These are phyloP conservation scores for Dynastes grantii DNA, from an alignment of 2,888 invertebrate species.

Conservation along the genomic window DNA sequence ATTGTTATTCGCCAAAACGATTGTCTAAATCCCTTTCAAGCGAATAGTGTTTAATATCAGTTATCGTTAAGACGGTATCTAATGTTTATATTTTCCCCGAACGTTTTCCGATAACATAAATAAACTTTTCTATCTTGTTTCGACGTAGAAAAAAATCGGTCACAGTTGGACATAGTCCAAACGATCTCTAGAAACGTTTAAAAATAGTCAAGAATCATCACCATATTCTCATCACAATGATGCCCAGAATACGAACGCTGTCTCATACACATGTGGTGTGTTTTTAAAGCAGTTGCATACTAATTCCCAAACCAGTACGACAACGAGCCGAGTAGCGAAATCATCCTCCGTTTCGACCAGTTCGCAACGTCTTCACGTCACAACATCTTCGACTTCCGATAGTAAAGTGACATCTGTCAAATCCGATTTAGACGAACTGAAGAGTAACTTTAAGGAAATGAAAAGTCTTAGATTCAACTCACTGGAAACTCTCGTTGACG, in stretches of 20 bases:
- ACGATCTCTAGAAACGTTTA: constrained; percentile 42
- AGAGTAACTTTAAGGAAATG: constrained; percentile 91
- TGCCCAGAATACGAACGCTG: constrained; percentile 58
- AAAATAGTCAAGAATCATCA: constrained; percentile 47
- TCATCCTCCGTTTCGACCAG: constrained; percentile 65
- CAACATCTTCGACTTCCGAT: constrained; percentile 74
- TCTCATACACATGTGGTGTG: constrained; percentile 54
- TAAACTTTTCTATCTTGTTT: constrained; percentile 15
- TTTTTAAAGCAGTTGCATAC: constrained; percentile 68
- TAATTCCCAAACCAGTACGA: constrained; percentile 76
- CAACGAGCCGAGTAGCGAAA: constrained; percentile 71
- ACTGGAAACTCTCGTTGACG: constrained; percentile 86
- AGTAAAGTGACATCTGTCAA: constrained; percentile 86
- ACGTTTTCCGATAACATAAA: constrained; percentile 20
- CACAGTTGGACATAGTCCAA: constrained; percentile 44
- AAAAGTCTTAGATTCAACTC: constrained; percentile 75
- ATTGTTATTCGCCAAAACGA: neutral
- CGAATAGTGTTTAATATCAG: neutral
- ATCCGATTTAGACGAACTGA: constrained; percentile 84
- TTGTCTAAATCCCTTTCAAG: neutral
- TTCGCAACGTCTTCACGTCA: constrained; percentile 72
- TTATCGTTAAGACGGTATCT: neutral
- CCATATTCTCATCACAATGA: constrained; percentile 54
- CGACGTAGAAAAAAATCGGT: constrained; percentile 26
- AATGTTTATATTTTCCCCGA: constrained; percentile 30